Percentiles rank a stretch among this genome's conserved stretches.
Evolutionary conservation across 2,888 invertebrate genomes (phyloP).

Genomic region (Scaptomyza flava): DNA sequence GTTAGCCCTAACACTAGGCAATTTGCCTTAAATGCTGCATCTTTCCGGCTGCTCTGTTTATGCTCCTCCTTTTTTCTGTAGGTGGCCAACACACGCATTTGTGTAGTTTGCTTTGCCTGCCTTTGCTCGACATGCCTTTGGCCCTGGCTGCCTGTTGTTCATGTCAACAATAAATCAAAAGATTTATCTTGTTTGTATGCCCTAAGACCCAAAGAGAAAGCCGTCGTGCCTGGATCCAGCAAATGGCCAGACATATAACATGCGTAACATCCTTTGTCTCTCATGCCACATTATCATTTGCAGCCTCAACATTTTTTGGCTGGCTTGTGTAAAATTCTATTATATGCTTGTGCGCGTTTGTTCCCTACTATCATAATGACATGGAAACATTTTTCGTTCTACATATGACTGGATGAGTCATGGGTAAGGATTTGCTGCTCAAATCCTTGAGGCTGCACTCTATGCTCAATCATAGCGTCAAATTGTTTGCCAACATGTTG

Average conservation of each 20-base stretch:
- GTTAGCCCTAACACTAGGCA: slow-evolving; percentile 5
- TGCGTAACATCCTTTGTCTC: slow-evolving; percentile 28
- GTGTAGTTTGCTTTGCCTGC: slow-evolving; percentile 44
- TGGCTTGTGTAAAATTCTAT: slow-evolving; percentile 42
- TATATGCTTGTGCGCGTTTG: slow-evolving; percentile 6
- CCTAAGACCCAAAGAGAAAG: slow-evolving; percentile 24
- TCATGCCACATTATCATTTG: slow-evolving; percentile 57
- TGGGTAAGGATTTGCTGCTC: slow-evolving; percentile 16
- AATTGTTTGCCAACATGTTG: slow-evolving; percentile 69
- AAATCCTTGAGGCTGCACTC: slow-evolving; percentile 21
- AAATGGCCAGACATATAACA: slow-evolving; percentile 55
- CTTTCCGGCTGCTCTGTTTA: neutral
- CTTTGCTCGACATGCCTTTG: slow-evolving; percentile 20
- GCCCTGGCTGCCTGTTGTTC: slow-evolving; percentile 49
- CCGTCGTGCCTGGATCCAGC: neutral
- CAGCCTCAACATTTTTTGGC: slow-evolving; percentile 56
- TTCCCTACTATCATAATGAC: slow-evolving; percentile 34
- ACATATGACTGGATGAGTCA: slow-evolving; percentile 14
- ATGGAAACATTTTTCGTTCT: slow-evolving; percentile 12
- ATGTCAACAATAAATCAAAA: slow-evolving; percentile 79
- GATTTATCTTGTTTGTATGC: slow-evolving; percentile 68
- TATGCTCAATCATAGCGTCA: slow-evolving; percentile 53
- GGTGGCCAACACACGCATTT: slow-evolving; percentile 57
- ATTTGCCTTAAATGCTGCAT: slow-evolving; percentile 38
- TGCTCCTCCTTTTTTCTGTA: slow-evolving; percentile 2